Percentiles rank a stretch among this genome's conserved stretches.
Conservation (phyloP, 2,888 invertebrate genomes). For the Dione vanillae region DNA sequence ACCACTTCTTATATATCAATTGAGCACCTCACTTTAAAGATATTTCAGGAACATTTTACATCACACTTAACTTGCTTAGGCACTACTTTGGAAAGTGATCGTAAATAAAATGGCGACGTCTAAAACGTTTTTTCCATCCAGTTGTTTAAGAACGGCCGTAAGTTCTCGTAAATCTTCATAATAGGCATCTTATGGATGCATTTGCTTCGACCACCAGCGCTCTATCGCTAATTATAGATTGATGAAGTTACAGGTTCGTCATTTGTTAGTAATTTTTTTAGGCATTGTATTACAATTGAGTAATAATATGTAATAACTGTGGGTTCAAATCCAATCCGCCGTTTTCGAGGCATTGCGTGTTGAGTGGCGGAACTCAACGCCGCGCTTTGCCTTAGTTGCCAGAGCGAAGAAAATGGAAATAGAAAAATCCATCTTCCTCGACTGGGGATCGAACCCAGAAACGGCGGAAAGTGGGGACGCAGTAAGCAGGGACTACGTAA, state of each 20-base stretch:
- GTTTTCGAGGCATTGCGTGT: too few relatives aligned
- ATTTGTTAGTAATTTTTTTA: background rate
- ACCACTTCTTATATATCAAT: slow-evolving; percentile 38
- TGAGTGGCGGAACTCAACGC: too few relatives aligned
- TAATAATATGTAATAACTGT: background rate
- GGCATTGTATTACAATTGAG: background rate
- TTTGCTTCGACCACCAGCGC: slow-evolving; percentile 49
- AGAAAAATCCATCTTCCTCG: too few relatives aligned
- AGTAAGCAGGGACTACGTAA: too few relatives aligned
- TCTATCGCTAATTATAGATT: slow-evolving; percentile 35
- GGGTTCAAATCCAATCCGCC: background rate
- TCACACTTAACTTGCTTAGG: slow-evolving; percentile 61
- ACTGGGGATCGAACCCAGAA: too few relatives aligned
- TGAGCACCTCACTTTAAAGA: slow-evolving; percentile 34
- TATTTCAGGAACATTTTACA: slow-evolving; percentile 43
- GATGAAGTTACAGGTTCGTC: slow-evolving; percentile 30
- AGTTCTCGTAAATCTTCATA: slow-evolving; percentile 64
- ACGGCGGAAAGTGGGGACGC: too few relatives aligned
- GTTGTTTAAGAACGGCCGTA: slow-evolving; percentile 60
- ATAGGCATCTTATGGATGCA: slow-evolving; percentile 50
- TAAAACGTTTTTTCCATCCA: slow-evolving; percentile 60
- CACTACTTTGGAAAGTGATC: slow-evolving; percentile 56
- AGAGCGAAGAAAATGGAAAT: too few relatives aligned
- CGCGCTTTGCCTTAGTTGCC: too few relatives aligned
- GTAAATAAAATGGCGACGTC: slow-evolving; percentile 60